These are phyloP conservation scores for Paratilapia polleni DNA, from an alignment of 2,113 vertebrate species.

Conservation along the genomic window DNA sequence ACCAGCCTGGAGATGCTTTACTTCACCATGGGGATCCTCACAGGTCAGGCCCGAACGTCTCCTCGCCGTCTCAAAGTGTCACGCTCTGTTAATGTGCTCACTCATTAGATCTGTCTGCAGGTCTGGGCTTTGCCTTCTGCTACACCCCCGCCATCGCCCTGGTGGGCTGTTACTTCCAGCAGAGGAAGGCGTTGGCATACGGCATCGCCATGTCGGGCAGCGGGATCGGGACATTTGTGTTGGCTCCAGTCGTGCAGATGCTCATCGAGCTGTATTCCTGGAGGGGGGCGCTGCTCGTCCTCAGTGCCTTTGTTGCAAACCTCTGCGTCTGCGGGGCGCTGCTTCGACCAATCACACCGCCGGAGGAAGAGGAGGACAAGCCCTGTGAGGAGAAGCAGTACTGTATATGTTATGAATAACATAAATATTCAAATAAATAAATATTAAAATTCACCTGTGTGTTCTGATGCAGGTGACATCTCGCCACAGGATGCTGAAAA, in stretches of 20 bases:
- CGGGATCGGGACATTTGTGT: conserved; percentile 92
- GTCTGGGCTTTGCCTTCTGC: conserved; percentile 93
- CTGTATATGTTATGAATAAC: not conserved
- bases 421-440: not conserved
- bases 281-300: conserved; percentile 91
- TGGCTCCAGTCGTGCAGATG: conserved; percentile 91
- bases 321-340: conserved; percentile 94
- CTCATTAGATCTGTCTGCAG: conserved; percentile 57
- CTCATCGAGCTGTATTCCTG: conserved; percentile 95
- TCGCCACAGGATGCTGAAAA: not conserved
- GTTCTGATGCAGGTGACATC: conserved; percentile 7
- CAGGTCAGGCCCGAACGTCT: conserved; percentile 78
- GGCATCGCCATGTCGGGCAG: conserved; percentile 96
- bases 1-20: conserved; percentile 91
- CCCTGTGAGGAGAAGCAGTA: not conserved
- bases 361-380: conserved; percentile 64
- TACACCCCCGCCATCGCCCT: conserved; percentile 93
- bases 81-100: not conserved
- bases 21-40: conserved; percentile 88
- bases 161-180: conserved; percentile 93
- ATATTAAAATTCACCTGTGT: not conserved
- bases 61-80: not conserved
- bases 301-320: conserved; percentile 92
- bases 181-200: conserved; percentile 89
- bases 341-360: conserved; percentile 86